Base-by-base conservation (phyloP, 2,888 invertebrate genomes). In the Suillia variegata region DNA sequence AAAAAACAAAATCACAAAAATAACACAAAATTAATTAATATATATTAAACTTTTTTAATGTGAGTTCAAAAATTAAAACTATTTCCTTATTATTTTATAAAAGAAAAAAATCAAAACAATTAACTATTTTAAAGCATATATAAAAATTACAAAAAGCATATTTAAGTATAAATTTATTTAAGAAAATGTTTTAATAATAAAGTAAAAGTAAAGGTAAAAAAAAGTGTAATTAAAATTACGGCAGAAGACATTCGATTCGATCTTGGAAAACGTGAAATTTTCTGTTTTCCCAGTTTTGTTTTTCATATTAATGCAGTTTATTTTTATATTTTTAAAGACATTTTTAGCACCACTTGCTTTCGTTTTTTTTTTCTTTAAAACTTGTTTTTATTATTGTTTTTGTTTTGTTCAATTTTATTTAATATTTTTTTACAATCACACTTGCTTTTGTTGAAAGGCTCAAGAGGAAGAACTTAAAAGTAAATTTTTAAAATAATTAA, bases 361-460 rank as follows among this genome's bases (percentile, higher is more conserved):
- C 26, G 74, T 73, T 72, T 63, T 67, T 75, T 73, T 73, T 74
- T 72, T 75, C 74, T 70, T 69, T 63, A 72, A 75, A 74, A 75
- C 63, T 57, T 52, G 13, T 18, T 47, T 47, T 47, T 3, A 20
- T 47, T 47, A 4, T 47, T 17, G 10, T 47, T 47, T 17, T 47
- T 47, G 13, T 51, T 51, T 31, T 24, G n/a, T 51, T 22, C 49
- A n/a, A 12, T 42, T 66, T 69, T 72, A 68, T 64, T 48, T 50
- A 24, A 38, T 22, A 31, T 52, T 58, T 53, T 62, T 58, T 62
- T 51, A 45, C 26, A 26, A 26, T 26, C 26, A 26, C 26, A 26
- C 5, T 26, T 6, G 26, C 26, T 26, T 26, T 26, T 26, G 10
- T 26, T 26, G n/a, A n/a, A n/a, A n/a, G n/a, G n/a, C n/a, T n/a